phyloP scores from a whole-genome alignment of 2,113 vertebrate genomes.

The Tapirus terrestris region DNA sequence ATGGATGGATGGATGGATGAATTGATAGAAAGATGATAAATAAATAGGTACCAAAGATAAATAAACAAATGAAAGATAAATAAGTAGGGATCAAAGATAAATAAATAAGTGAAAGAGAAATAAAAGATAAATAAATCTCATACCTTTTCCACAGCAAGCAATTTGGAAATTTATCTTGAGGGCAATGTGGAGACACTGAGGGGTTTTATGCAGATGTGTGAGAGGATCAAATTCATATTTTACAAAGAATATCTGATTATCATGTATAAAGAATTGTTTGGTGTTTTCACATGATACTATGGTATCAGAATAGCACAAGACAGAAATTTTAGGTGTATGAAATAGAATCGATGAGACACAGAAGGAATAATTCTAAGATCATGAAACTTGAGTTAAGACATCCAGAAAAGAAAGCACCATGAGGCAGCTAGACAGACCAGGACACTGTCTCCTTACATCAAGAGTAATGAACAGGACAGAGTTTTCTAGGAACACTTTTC shows the following conservation, averaged over 20 bases:
- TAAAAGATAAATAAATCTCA: neutral
- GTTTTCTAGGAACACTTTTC: neutral
- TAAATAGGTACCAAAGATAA: neutral
- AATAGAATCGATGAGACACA: neutral
- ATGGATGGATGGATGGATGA: neutral
- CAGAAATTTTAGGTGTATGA: neutral
- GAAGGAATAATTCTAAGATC: neutral
- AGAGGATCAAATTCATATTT: neutral
- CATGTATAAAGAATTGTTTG: neutral
- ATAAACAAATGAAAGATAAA: neutral
- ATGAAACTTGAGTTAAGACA: neutral
- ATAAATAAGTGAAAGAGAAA: neutral
- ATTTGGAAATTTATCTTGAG: neutral
- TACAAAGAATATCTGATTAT: neutral
- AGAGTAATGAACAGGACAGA: neutral
- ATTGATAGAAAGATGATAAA: neutral
- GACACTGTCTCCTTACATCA: fast-evolving
- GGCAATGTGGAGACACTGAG: neutral
- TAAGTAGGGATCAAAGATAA: neutral
- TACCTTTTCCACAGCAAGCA: neutral
- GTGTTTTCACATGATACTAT: neutral
- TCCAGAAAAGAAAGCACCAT: neutral
- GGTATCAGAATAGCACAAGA: neutral
- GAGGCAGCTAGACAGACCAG: neutral
- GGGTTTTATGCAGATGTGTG: neutral